A percentile compares a stretch with the other conserved stretches of the same genome.
Conservation (phyloP, 2,797 vertebrate genomes). For the Pseudochirops corinnae region DNA sequence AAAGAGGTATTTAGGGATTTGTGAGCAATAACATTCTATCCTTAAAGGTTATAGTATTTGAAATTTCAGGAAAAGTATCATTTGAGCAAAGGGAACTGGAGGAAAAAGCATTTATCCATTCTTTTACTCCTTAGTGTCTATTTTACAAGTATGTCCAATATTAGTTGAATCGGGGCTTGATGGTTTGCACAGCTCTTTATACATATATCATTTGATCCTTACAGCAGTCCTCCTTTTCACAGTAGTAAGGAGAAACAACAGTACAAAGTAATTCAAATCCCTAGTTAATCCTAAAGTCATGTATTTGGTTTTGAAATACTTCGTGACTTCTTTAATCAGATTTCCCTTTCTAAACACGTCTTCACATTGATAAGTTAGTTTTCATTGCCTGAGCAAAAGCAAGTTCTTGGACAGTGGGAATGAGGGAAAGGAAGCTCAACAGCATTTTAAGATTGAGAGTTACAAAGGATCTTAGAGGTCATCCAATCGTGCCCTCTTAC, state of each 20-base stretch:
- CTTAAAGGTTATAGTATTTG: background rate
- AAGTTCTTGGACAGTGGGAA: background rate
- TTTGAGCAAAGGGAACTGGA: background rate
- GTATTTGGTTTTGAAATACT: background rate
- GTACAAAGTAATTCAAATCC: background rate
- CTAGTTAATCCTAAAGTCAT: background rate
- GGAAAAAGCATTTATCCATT: background rate
- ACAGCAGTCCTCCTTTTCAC: background rate
- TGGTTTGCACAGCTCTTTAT: background rate
- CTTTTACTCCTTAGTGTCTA: background rate
- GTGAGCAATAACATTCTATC: background rate
- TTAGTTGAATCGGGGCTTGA: background rate
- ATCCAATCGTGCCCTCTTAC: background rate
- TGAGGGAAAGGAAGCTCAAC: background rate
- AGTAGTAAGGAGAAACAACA: background rate
- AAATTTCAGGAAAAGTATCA: background rate
- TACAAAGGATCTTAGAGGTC: background rate
- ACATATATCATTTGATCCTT: background rate
- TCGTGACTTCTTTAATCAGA: background rate
- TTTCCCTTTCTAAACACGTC: background rate
- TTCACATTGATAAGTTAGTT: background rate
- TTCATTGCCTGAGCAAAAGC: background rate
- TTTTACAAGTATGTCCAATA: background rate
- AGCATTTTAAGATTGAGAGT: background rate
- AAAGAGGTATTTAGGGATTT: background rate